Conservation (phyloP, 1,140 invertebrate genomes). For the Homalodisca vitripennis region DNA sequence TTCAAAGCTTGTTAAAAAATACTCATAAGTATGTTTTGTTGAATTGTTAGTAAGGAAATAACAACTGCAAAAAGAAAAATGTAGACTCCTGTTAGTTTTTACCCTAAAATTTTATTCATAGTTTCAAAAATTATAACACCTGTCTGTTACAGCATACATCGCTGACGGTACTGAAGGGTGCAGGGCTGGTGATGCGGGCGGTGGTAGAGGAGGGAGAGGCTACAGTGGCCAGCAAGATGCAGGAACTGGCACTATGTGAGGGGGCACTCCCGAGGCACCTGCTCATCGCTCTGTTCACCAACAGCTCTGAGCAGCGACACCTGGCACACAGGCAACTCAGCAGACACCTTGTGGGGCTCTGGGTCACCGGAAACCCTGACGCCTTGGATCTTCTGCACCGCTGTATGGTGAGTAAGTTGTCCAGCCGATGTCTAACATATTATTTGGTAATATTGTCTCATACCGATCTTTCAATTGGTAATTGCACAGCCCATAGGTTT, state of each 20-base stretch:
- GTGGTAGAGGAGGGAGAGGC: constrained; percentile 96
- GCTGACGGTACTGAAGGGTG: constrained; percentile 96
- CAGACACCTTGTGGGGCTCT: constrained; percentile 94
- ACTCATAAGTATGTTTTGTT: too few relatives aligned
- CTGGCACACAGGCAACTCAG: constrained; percentile 89
- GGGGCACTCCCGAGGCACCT: constrained; percentile 95
- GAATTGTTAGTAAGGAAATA: too few relatives aligned
- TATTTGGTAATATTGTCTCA: too few relatives aligned
- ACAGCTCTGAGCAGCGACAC: constrained; percentile 71
- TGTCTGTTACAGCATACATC: constrained; percentile 78
- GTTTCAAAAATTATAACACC: too few relatives aligned
- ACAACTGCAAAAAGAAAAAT: too few relatives aligned
- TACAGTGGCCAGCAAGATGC: constrained; percentile 91
- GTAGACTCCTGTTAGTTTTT: too few relatives aligned
- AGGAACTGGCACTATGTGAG: constrained; percentile 92
- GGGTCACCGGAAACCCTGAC: constrained; percentile 92
- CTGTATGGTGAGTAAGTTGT: constrained; percentile 80
- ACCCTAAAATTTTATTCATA: too few relatives aligned
- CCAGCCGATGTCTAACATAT: too few relatives aligned
- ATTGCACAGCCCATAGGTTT: constrained; percentile 74
- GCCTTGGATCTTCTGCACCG: constrained; percentile 86
- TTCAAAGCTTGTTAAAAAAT: too few relatives aligned
- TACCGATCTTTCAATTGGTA: too few relatives aligned
- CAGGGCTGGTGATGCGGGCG: constrained; percentile 94
- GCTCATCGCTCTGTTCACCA: constrained; percentile 85